These are phyloP conservation scores for Sesia bembeciformis DNA, from an alignment of 2,888 invertebrate genomes.

Conservation along the genomic window DNA sequence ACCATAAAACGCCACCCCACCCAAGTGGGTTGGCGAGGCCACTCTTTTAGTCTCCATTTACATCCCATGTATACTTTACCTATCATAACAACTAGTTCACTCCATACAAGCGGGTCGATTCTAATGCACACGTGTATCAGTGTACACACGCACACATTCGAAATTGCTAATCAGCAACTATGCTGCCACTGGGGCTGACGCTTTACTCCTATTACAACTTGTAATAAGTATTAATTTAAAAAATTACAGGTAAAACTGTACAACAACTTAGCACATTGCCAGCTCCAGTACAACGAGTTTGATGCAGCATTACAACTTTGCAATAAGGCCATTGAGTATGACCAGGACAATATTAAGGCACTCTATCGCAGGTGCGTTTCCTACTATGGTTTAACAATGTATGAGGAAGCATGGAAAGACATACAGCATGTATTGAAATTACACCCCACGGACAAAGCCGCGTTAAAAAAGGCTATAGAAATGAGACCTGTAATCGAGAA, in stretches of 20 bases:
- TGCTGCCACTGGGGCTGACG: too few relatives aligned
- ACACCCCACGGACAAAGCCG: slow-evolving; percentile 79
- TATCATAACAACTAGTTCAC: too few relatives aligned
- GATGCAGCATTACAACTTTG: slow-evolving; percentile 80
- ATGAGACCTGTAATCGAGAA: slow-evolving; percentile 72
- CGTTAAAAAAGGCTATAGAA: slow-evolving; percentile 71
- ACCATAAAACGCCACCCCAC: too few relatives aligned
- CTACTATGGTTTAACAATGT: slow-evolving; percentile 75
- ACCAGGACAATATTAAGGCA: slow-evolving; percentile 88
- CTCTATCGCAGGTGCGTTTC: slow-evolving; percentile 90
- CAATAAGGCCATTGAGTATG: slow-evolving; percentile 83
- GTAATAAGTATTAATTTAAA: too few relatives aligned
- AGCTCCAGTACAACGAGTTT: slow-evolving; percentile 79
- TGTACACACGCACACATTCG: too few relatives aligned
- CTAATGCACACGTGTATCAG: too few relatives aligned
- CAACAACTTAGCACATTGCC: slow-evolving; percentile 89
- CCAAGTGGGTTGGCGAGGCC: too few relatives aligned
- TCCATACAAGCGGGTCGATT: too few relatives aligned
- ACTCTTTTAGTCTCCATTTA: too few relatives aligned
- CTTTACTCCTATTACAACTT: too few relatives aligned
- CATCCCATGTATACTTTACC: too few relatives aligned
- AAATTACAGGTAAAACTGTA: slow-evolving; percentile 76
- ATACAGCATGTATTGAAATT: slow-evolving; percentile 70
- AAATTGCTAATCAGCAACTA: too few relatives aligned
- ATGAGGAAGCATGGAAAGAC: slow-evolving; percentile 77